Evolutionary conservation across 2,888 invertebrate genomes (phyloP).

Genomic region (Drosophila setosimentum): DNA sequence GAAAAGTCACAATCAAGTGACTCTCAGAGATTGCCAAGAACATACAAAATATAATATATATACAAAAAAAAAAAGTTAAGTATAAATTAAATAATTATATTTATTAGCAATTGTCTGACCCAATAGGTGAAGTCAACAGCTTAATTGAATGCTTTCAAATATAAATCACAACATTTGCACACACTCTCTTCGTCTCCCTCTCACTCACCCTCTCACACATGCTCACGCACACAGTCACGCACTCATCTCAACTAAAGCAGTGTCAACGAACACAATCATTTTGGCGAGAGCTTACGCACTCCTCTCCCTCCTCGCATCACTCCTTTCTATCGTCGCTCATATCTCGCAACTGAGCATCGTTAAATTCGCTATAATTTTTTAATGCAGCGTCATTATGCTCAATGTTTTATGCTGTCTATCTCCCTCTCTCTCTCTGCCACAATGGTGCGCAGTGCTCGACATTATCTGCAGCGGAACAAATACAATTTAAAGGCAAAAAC

Average conservation of each 20-base stretch:
- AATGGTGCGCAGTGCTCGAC: conserved; percentile 16
- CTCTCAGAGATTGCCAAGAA: not conserved
- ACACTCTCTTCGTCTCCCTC: not conserved
- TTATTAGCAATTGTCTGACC: not conserved
- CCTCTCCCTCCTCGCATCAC: conserved; percentile 10
- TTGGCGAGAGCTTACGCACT: conserved; percentile 42
- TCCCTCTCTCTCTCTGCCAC: not conserved
- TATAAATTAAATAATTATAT: not conserved
- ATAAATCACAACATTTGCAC: not conserved
- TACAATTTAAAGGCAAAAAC: conserved; percentile 34
- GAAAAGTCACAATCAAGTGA: not conserved
- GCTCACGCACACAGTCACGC: conserved; percentile 23
- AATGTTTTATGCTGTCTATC: conserved; percentile 41
- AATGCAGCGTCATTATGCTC: conserved; percentile 45
- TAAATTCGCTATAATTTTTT: conserved; percentile 45
- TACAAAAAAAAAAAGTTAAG: not conserved
- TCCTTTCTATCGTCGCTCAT: conserved; percentile 31
- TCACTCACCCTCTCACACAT: not conserved
- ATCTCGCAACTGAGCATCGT: conserved; percentile 18
- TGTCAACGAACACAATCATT: conserved; percentile 13
- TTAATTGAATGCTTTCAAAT: not conserved
- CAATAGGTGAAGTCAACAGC: not conserved
- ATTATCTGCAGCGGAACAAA: conserved; percentile 29
- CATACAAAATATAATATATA: not conserved
- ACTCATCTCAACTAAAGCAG: conserved; percentile 20